Evolutionary conservation across 2,113 vertebrate genomes (phyloP).

Genomic region (Sterrhoptilus dennistouni): DNA sequence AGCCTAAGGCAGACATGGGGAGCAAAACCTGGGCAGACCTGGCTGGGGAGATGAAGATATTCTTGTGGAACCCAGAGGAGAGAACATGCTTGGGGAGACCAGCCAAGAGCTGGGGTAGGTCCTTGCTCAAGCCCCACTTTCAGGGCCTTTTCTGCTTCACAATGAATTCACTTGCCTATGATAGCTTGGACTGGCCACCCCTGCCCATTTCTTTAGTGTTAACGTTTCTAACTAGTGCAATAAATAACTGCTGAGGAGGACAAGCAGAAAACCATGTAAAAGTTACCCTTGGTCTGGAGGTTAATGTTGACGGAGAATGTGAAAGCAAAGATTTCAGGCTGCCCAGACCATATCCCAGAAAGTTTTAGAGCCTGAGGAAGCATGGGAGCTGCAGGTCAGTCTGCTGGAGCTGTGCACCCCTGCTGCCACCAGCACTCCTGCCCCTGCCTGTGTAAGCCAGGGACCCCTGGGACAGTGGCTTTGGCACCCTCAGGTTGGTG

Average conservation of each 20-base stretch:
- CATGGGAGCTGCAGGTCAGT: background rate
- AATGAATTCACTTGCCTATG: background rate
- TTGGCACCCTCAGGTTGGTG: background rate
- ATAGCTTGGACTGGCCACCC: background rate
- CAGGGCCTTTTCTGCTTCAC: background rate
- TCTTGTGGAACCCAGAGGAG: conserved; percentile 93
- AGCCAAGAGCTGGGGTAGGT: conserved; percentile 96
- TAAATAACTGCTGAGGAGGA: background rate
- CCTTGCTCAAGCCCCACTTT: conserved; percentile 1
- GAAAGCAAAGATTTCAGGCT: background rate
- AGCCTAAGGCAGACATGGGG: conserved; percentile 34
- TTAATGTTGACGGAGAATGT: background rate
- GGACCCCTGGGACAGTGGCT: background rate
- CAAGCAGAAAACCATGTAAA: background rate
- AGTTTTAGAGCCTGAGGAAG: background rate
- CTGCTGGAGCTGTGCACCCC: background rate
- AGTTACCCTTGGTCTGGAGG: background rate
- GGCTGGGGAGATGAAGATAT: conserved; percentile 82
- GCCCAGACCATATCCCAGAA: fast-evolving
- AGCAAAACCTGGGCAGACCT: conserved; percentile 81
- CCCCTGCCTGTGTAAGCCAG: background rate
- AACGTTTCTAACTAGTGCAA: background rate
- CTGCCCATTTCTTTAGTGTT: background rate
- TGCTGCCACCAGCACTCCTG: background rate
- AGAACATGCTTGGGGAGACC: conserved; percentile 92